Evolutionary conservation across 2,888 invertebrate species (phyloP), one percentile per base, ranked within the genome.

Genomic region (Pammene fasciana): DNA sequence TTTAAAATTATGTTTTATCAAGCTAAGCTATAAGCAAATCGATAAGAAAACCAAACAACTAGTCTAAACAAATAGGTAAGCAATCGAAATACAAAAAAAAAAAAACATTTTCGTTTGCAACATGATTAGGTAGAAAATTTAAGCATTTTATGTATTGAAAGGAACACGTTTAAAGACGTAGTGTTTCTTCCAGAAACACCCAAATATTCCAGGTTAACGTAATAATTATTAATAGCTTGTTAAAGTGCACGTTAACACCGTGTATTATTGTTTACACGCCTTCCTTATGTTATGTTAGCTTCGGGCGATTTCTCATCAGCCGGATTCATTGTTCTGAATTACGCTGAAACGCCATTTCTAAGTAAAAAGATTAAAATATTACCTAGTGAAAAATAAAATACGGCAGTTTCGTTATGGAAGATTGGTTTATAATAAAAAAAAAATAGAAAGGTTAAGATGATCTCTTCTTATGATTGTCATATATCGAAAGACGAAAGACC

Each of bases 211-310:
- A 56, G 46, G 56, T 62, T 67, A 67, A 56, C 67, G 55, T 62
- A 67, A 67, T 62, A 62, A 62, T 67, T 67, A 67, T 61, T 62
- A 67, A 67, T 67, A 67, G 61, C 67, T 38, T 48, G 26, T 62
- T 67, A 46, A 46, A 67, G 26, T 48, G 36, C 60, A 61, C 11
- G 50, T 68, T 68, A 62, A 68, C 67, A 56, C 41, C 55, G 62
- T 57, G 56, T 62, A 56, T 67, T 61, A 67, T 67, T 67, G 67
- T 67, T 67, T 67, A 67, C 67, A 61, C 46, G 55, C 43, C 52
- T 14, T 38, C 59, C 67, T 48, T 34, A 36, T 48, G 50, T 48
- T 34, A 36, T 48, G 50, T 56, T 38, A 11, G 59, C 36, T 54
- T n/a, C 34, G 41, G 55, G 48, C 48, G 61, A 26, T 62, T 60